Conservation (phyloP, 2,888 invertebrate species). For the Caenorhabditis sinica region DNA sequence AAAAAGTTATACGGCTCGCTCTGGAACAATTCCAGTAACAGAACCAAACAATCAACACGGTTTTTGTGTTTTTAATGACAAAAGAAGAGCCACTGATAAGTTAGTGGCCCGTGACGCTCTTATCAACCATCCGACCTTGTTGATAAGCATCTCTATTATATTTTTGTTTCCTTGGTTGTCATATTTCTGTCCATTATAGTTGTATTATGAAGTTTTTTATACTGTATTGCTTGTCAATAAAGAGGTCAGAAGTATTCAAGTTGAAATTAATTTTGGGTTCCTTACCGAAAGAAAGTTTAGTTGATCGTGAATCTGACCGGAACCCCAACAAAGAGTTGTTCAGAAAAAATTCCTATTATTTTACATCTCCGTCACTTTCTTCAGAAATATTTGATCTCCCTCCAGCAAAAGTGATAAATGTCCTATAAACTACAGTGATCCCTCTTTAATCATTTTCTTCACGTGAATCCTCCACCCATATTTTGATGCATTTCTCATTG, state of each 20-base stretch:
- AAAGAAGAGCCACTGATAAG: constrained; percentile 33
- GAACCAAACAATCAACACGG: not conserved
- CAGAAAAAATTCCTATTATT: not conserved
- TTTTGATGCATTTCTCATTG: not conserved
- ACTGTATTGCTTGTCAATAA: not conserved
- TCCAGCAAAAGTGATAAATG: constrained; percentile 5
- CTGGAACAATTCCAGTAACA: not conserved
- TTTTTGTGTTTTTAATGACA: not conserved
- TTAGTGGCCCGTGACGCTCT: constrained; percentile 17
- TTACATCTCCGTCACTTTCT: not conserved
- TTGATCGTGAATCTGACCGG: too few relatives aligned
- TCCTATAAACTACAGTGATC: constrained; percentile 18
- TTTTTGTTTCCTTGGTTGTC: constrained; percentile 14
- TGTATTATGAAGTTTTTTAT: not conserved
- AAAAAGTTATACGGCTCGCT: not conserved
- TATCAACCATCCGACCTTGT: constrained; percentile 8
- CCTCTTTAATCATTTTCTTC: not conserved
- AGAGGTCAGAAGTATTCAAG: too few relatives aligned
- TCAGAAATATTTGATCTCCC: not conserved
- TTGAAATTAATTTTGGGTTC: too few relatives aligned
- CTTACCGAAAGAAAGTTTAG: too few relatives aligned
- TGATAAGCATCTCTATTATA: constrained; percentile 13
- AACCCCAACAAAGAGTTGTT: not conserved
- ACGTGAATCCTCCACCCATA: constrained; percentile 11
- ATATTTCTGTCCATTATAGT: not conserved